These are phyloP conservation scores for Andrena haemorrhoa DNA, from an alignment of 2,888 invertebrate genomes.

Conservation along the genomic window DNA sequence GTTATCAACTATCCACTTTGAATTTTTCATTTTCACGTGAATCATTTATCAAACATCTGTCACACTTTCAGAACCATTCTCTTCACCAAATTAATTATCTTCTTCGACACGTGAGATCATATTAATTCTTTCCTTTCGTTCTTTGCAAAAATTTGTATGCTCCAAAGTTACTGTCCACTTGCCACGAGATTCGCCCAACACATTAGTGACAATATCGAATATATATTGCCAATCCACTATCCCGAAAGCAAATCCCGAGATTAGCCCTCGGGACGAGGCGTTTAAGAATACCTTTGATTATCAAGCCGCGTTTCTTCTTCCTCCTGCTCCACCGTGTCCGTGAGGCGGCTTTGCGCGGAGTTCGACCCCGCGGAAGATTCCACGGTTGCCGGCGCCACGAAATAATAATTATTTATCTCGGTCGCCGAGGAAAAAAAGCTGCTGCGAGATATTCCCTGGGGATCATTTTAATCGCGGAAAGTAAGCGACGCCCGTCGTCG, in stretches of 20 bases:
- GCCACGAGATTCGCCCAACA: no score
- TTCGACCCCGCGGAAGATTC: neutral
- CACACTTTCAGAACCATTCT: no score
- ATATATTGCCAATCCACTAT: neutral
- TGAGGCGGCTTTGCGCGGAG: neutral
- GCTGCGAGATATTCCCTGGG: neutral
- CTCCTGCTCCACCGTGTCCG: neutral
- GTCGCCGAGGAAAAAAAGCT: neutral
- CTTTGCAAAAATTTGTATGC: no score
- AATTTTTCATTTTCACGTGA: no score
- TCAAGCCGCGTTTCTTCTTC: neutral
- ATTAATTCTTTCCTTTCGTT: no score
- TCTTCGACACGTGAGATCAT: no score
- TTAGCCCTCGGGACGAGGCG: conserved; percentile 9
- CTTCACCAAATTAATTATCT: no score
- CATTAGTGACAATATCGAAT: no score
- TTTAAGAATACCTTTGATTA: conserved; percentile 26
- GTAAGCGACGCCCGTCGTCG: neutral
- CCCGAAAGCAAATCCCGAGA: conserved; percentile 1
- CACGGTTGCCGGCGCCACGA: neutral
- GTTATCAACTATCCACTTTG: no score
- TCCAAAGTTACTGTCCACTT: no score
- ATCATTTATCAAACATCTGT: no score
- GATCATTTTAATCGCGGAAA: conserved; percentile 43
- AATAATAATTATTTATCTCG: conserved; percentile 27